Percentiles rank a stretch among this genome's conserved stretches.
These are phyloP conservation scores for Timandra comae DNA, from an alignment of 2,888 invertebrate genomes.

Conservation along the genomic window DNA sequence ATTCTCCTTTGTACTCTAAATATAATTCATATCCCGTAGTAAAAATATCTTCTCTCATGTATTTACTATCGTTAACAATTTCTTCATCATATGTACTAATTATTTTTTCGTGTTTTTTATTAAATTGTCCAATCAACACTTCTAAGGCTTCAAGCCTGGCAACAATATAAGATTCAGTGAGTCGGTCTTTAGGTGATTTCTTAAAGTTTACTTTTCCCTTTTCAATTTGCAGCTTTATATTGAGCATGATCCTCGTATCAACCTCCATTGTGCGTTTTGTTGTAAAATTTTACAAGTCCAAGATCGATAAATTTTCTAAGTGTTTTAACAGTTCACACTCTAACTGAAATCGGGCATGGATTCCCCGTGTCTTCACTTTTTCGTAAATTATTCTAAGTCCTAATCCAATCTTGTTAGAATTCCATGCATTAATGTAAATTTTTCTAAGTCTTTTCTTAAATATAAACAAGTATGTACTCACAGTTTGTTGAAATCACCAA, in stretches of 20 bases:
- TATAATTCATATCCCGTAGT: too few species aligned
- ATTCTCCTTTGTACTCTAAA: neutral
- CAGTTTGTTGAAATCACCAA: too few species aligned
- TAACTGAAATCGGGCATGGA: neutral
- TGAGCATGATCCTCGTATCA: too few species aligned
- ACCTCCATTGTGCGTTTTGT: neutral
- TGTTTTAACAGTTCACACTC: neutral
- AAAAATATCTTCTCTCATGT: too few species aligned
- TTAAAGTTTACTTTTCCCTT: neutral
- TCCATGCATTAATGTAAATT: too few species aligned
- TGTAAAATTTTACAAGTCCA: neutral
- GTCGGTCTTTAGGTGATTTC: neutral
- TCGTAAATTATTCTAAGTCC: too few species aligned
- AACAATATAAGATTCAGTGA: neutral
- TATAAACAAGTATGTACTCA: too few species aligned
- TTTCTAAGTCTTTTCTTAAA: too few species aligned
- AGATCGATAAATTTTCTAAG: neutral
- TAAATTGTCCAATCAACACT: neutral
- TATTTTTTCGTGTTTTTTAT: neutral
- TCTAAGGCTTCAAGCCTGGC: neutral
- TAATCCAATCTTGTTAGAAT: too few species aligned
- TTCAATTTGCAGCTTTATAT: neutral
- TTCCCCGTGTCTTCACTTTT: neutral
- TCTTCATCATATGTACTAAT: neutral
- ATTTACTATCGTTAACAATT: neutral